phyloP scores from a whole-genome alignment of 2,888 invertebrate species.

The Gerris lacustris region DNA sequence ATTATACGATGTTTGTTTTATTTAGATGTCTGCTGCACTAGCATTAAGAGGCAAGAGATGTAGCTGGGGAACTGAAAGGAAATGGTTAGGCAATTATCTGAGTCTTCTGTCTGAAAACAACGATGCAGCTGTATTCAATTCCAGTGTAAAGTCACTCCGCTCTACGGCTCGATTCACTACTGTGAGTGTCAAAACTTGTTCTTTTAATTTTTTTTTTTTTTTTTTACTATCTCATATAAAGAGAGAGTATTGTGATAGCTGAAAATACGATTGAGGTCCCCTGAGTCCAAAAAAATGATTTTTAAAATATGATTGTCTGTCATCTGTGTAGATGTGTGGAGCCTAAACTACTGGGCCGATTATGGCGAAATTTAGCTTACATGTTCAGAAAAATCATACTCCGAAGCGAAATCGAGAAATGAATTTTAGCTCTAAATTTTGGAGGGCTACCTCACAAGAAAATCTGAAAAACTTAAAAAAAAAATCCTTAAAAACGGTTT shows the following conservation, averaged over 20 bases:
- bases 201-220: conserved; percentile 7
- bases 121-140: conserved; percentile 50
- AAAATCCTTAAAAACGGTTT: too few relatives aligned
- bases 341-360: too few relatives aligned
- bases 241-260: background rate
- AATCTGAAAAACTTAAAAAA: too few relatives aligned
- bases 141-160: conserved; percentile 54
- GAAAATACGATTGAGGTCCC: background rate
- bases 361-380: too few relatives aligned
- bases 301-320: too few relatives aligned
- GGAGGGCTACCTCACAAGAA: too few relatives aligned
- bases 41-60: conserved; percentile 52
- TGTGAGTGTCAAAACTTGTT: conserved; percentile 32
- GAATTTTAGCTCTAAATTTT: too few relatives aligned
- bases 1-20: conserved; percentile 19
- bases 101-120: conserved; percentile 54
- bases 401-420: too few relatives aligned
- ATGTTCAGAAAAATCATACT: too few relatives aligned
- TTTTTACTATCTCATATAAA: background rate
- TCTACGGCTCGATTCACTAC: conserved; percentile 52
- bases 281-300: too few relatives aligned
- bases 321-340: too few relatives aligned
- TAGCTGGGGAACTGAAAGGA: conserved; percentile 62
- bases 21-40: conserved; percentile 55
- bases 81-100: conserved; percentile 78